Evolutionary conservation across 2,888 invertebrate species (phyloP), one percentile per base, ranked within the genome.

Genomic region (Allolobophora icterica): DNA sequence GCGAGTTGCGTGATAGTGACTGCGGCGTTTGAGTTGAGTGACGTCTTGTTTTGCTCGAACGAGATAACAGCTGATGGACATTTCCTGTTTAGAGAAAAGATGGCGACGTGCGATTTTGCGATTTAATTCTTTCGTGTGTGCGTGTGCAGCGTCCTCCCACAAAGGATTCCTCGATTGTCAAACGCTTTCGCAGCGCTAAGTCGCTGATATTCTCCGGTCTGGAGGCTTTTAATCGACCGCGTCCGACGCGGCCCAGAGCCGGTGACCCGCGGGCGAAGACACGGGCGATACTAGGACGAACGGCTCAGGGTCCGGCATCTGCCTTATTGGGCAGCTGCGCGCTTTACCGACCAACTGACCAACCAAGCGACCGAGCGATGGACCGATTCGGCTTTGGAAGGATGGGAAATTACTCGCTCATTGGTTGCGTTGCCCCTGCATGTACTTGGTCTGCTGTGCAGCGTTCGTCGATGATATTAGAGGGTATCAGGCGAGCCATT

Each of bases 261-360:
- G 71, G 30, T n/a, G 71, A 71, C 71, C 71, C 71, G 71, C 71
- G n/a, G 71, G 71, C 71, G 71, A 71, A n/a, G 71, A 71, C 71
- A 71, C 71, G 71, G 71, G n/a, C 71, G 71, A 71, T n/a, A 71
- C 71, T 8, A 71, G n/a, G 71, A 71, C 71, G 71, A n/a, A n/a
- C n/a, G 71, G 71, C 71, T 71, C 71, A 0, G 71, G 71, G 52
- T 52, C 52, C 71, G 71, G 71, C 71, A 71, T 71, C 71, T n/a
- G 71, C 71, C 71, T 71, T 71, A n/a, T 71, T 71, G 52, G 52
- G 71, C 71, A n/a, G 71, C 71, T n/a, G 71, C 30, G 71, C n/a
- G 71, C 71, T n/a, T 71, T 71, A 71, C 30, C 71, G 71, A 71
- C n/a, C 71, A n/a, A 71, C 71, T 71, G 71, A 71, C 71, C 71